phyloP scores from a whole-genome alignment of 1,140 invertebrate genomes.

The Drosophila lini region DNA sequence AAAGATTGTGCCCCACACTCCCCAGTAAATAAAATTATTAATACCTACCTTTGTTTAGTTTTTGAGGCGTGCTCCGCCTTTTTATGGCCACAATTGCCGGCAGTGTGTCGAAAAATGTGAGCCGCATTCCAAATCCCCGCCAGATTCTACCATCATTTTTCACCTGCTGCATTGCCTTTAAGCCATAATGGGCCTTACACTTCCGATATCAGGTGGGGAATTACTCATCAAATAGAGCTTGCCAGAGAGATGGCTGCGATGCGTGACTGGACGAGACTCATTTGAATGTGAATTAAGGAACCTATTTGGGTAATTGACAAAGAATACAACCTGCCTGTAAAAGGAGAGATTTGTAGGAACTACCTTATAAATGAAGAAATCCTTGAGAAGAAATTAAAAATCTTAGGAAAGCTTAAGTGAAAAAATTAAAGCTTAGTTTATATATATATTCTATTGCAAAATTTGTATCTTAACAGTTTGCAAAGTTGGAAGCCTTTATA shows the following conservation, averaged over 20 bases:
- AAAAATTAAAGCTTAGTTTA: no score
- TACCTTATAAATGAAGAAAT: background rate
- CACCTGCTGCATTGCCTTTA: constrained; percentile 31
- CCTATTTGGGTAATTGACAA: constrained; percentile 18
- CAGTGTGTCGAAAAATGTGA: constrained; percentile 32
- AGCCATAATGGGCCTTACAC: constrained; percentile 34
- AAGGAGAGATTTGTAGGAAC: background rate
- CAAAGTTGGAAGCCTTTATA: background rate
- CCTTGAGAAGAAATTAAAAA: no score
- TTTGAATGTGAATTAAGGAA: constrained; percentile 12
- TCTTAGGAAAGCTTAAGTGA: background rate
- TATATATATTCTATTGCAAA: no score
- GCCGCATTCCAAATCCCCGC: constrained; percentile 40
- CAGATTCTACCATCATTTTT: constrained; percentile 18
- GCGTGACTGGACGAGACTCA: constrained; percentile 14
- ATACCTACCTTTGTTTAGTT: constrained; percentile 43
- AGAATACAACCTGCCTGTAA: constrained; percentile 4
- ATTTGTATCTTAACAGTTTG: no score
- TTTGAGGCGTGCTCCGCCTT: constrained; percentile 50
- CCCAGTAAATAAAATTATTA: constrained; percentile 12
- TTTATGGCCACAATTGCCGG: constrained; percentile 47
- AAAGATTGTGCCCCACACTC: constrained; percentile 6
- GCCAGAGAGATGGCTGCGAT: background rate
- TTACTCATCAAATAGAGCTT: constrained; percentile 23
- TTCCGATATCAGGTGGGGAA: constrained; percentile 36